Base-by-base conservation (phyloP, 2,888 invertebrate genomes). In the Onthophagus sagittarius region DNA sequence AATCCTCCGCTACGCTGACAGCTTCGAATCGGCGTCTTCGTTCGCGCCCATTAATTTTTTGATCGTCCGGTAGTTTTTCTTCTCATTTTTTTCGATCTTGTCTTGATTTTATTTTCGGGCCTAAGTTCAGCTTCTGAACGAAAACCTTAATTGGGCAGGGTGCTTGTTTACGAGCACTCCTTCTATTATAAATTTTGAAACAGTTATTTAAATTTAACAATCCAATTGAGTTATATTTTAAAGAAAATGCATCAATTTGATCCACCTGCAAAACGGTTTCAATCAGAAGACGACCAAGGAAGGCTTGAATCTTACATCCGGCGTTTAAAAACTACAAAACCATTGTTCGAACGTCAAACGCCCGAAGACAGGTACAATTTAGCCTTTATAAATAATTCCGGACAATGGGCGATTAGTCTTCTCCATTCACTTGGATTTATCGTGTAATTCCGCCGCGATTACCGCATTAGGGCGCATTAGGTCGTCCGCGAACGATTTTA, bases 341-440 rank as follows among this genome's bases (percentile, higher is more conserved):
- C 67, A 67, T 67, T 67, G 67, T 67, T 67, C 67, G 23, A 23
- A 9, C 67, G 67, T 67, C 67, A 67, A 67, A 23, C 32, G 67
- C 32, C 13, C 7, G 67, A 67, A 67, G 67, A 67, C 67, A 67
- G 67, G 67, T 67, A 67, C 67, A 67, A 67, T 67, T 67, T 67
- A 31, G n/a, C 32, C 23, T 32, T 67, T 67, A 67, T 67, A 67
- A 67, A 67, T 67, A 31, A 67, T 67, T 67, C n/a, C 31, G 67
- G 73, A 75, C 74, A 76, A 76, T 75, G 73, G 76, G 73, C 69
- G 69, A 69, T 15, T 67, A 23, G 14, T 67, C 67, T 31, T 67
- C 23, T n/a, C 7, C 9, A 23, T 23, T 67, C 31, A 23, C 32
- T 67, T 67, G 67, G 31, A 67, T 67, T 67, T 67, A 32, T 31